Conservation (phyloP, 2,888 invertebrate genomes). For the Coelinius sp. region DNA sequence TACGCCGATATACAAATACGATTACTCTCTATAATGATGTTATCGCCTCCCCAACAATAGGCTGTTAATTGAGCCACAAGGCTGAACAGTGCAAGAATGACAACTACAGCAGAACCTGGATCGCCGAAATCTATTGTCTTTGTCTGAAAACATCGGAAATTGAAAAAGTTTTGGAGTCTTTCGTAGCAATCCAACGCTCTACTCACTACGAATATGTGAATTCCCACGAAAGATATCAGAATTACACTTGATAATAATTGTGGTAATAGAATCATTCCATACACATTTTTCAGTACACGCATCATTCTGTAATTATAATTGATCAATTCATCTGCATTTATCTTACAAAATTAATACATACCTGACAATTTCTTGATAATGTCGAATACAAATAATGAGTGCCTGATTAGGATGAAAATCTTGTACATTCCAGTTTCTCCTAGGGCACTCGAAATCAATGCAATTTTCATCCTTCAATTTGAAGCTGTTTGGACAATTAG, state of each 20-base stretch:
- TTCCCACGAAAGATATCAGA: background rate
- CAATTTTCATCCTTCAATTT: background rate
- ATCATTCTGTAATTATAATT: background rate
- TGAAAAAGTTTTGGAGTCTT: too few relatives aligned
- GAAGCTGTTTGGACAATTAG: background rate
- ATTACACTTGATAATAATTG: background rate
- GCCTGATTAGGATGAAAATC: background rate
- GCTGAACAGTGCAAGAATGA: background rate
- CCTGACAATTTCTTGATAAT: background rate
- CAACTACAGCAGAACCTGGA: too few relatives aligned
- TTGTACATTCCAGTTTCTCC: background rate
- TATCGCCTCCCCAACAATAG: background rate
- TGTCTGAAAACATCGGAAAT: too few relatives aligned
- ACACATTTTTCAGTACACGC: background rate
- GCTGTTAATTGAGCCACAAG: background rate
- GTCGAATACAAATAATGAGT: slow-evolving; percentile 2
- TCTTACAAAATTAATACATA: too few relatives aligned
- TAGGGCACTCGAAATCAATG: background rate
- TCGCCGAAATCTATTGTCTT: too few relatives aligned
- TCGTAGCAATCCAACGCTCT: background rate
- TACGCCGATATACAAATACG: background rate
- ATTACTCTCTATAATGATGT: background rate
- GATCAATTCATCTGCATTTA: too few relatives aligned
- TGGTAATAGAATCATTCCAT: background rate
- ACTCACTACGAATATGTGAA: background rate